Conservation (phyloP, 2,113 vertebrate genomes). For the Abramis brama region DNA sequence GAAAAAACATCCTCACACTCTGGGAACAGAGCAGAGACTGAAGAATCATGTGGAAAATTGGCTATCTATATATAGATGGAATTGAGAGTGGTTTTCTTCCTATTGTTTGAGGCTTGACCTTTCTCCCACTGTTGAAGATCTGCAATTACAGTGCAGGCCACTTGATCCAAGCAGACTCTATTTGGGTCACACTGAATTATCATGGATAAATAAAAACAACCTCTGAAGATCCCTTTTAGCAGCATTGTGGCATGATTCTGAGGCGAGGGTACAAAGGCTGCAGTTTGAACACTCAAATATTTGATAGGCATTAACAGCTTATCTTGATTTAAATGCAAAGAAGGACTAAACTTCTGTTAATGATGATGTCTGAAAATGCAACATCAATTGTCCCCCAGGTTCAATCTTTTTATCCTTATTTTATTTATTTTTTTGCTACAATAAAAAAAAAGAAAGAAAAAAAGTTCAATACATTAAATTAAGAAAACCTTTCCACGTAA, state of each 20-base stretch:
- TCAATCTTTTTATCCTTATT: no score
- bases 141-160: constrained; percentile 48
- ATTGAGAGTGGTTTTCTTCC: constrained; percentile 36
- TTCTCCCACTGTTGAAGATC: constrained; percentile 48
- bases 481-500: no score
- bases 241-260: constrained; percentile 26
- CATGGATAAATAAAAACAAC: constrained; percentile 47
- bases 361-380: no score
- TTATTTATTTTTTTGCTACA: no score
- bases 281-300: constrained; percentile 5
- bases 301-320: constrained; percentile 22
- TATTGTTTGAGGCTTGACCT: constrained; percentile 38
- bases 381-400: no score
- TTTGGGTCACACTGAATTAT: constrained; percentile 51
- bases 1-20: constrained; percentile 39
- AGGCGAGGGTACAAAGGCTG: constrained; percentile 11
- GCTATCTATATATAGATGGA: constrained; percentile 62
- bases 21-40: constrained; percentile 27
- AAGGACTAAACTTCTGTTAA: neutral
- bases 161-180: constrained; percentile 53
- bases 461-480: no score
- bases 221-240: constrained; percentile 33
- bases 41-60: constrained; percentile 54
- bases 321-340: neutral
- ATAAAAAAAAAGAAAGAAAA: no score